Conservation (phyloP, 1,140 invertebrate species). For the Drosophila sproati region DNA sequence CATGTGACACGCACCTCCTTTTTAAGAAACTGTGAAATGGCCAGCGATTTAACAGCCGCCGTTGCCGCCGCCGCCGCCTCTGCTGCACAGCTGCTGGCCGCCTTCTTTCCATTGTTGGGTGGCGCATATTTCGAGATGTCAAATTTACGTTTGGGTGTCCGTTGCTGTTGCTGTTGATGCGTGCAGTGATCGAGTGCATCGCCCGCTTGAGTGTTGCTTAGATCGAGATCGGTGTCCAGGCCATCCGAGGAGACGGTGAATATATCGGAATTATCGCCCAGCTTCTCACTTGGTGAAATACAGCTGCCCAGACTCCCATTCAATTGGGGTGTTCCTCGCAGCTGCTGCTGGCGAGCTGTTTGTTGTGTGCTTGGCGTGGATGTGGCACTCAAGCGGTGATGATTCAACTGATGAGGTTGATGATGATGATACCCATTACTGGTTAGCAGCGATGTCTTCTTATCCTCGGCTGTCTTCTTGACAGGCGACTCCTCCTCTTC, state of each 20-base stretch:
- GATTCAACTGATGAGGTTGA: background rate
- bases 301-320: conserved; percentile 78
- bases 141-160: conserved; percentile 74
- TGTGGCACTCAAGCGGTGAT: conserved; percentile 48
- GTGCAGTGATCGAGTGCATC: conserved; percentile 57
- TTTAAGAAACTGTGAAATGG: conserved; percentile 81
- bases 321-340: conserved; percentile 64
- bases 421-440: conserved; percentile 43
- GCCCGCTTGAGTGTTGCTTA: conserved; percentile 73
- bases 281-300: conserved; percentile 78
- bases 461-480: conserved; percentile 14
- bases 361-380: conserved; percentile 63
- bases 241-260: conserved; percentile 83
- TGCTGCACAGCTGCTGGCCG: conserved; percentile 76
- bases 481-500: background rate
- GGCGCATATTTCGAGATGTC: conserved; percentile 79
- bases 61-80: conserved; percentile 69
- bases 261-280: conserved; percentile 81
- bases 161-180: conserved; percentile 48
- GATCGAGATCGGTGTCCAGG: conserved; percentile 77
- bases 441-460: conserved; percentile 50
- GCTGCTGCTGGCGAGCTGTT: conserved; percentile 29
- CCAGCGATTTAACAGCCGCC: conserved; percentile 75
- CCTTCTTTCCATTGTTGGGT: conserved; percentile 69
- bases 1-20: conserved; percentile 82